These are phyloP conservation scores for Xyrauchen texanus DNA, from an alignment of 2,113 vertebrate genomes.

Conservation along the genomic window DNA sequence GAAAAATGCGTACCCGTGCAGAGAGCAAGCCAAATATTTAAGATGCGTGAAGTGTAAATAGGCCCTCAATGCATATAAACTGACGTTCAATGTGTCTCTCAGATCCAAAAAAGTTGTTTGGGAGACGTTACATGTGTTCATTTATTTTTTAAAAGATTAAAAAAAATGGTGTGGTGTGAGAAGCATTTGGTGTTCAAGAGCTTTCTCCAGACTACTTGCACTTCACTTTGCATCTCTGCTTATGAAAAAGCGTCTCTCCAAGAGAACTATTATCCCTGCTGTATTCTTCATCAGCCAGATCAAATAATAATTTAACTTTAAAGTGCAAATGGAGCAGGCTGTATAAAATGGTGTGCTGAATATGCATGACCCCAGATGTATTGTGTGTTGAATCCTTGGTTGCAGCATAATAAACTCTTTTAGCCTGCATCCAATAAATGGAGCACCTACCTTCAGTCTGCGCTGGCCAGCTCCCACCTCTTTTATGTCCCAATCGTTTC, in stretches of 20 bases:
- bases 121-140: conserved; percentile 5
- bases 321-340: conserved; percentile 73
- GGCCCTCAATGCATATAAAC: neutral
- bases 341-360: conserved; percentile 63
- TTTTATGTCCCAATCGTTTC: conserved; percentile 39
- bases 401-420: conserved; percentile 66
- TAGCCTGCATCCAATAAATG: conserved; percentile 59
- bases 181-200: conserved; percentile 30
- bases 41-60: no score
- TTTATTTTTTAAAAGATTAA: conserved; percentile 21
- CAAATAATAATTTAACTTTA: conserved; percentile 75
- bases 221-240: conserved; percentile 58
- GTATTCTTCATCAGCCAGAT: conserved; percentile 67
- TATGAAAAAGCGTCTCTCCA: conserved; percentile 55
- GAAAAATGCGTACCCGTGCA: no score
- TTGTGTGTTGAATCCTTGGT: conserved; percentile 62
- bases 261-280: conserved; percentile 50
- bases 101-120: neutral
- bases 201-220: conserved; percentile 38
- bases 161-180: conserved; percentile 35
- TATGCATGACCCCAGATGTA: conserved; percentile 67
- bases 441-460: conserved; percentile 62
- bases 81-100: neutral
- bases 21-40: no score
- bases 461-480: conserved; percentile 47